phyloP scores from a whole-genome alignment of 2,113 vertebrate genomes.

The Raphicerus campestris region DNA sequence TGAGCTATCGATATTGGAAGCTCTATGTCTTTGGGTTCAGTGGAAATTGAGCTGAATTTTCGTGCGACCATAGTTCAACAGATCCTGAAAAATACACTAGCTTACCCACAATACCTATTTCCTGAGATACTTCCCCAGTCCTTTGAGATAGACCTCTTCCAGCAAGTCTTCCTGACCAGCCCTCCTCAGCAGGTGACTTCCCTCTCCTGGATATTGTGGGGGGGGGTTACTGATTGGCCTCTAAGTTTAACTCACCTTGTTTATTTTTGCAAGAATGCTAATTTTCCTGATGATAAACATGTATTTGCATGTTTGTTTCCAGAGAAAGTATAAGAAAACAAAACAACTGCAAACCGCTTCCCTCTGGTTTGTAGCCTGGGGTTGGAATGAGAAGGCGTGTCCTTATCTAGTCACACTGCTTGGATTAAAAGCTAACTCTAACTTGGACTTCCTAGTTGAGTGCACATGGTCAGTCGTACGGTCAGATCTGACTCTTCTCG shows the following conservation, averaged over 20 bases:
- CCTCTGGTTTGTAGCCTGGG: neutral
- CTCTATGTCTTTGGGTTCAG: neutral
- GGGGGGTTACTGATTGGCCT: neutral
- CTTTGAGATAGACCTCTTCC: neutral
- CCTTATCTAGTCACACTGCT: too few species aligned
- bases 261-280: neutral
- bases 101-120: neutral
- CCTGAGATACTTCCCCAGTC: neutral
- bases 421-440: neutral
- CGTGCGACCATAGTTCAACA: fast-evolving
- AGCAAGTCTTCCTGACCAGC: neutral
- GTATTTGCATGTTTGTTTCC: neutral
- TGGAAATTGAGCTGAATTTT: neutral
- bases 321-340: neutral
- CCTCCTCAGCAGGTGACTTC: neutral
- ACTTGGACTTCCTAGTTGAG: neutral
- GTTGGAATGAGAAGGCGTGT: fast-evolving
- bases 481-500: neutral
- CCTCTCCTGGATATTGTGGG: neutral
- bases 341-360: neutral
- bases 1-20: neutral
- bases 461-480: neutral
- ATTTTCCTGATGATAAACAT: neutral
- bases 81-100: neutral
- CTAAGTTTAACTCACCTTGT: neutral